Conservation (phyloP, 2,113 vertebrate species). For the Phycodurus eques region DNA sequence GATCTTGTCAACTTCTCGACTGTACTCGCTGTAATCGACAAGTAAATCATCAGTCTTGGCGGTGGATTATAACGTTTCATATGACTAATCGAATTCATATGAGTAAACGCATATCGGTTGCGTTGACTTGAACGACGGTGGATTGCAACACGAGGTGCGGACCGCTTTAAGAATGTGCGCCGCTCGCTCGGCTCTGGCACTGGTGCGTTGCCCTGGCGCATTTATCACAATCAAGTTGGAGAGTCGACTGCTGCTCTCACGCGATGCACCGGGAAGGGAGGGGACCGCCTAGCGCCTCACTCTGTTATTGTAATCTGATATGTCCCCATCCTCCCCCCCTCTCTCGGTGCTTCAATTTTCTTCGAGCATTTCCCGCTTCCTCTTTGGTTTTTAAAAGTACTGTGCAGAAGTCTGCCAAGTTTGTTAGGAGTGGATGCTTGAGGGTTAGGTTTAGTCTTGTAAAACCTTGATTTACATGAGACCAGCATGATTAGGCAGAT, state of each 20-base stretch:
- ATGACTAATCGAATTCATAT: neutral
- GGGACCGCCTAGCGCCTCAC: conserved; percentile 29
- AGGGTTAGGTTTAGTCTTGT: neutral
- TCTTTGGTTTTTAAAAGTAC: neutral
- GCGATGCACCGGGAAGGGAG: conserved; percentile 70
- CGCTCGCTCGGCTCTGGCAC: conserved; percentile 54
- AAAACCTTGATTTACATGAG: no score
- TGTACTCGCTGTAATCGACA: neutral
- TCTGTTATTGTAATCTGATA: conserved; percentile 74
- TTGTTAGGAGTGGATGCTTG: neutral
- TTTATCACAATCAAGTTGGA: conserved; percentile 72
- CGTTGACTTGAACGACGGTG: neutral
- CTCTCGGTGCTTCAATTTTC: neutral
- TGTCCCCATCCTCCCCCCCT: conserved; percentile 14
- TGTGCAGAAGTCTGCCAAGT: neutral
- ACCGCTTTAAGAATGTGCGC: conserved; percentile 64
- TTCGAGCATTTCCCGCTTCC: neutral
- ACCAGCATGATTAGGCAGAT: no score
- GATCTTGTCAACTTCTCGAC: neutral
- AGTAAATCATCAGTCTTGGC: neutral
- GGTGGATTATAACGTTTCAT: neutral
- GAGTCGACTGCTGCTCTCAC: conserved; percentile 72
- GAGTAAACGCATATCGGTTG: neutral
- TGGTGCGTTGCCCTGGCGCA: conserved; percentile 62
- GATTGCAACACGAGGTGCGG: neutral